phyloP scores from a whole-genome alignment of 2,113 vertebrate species.

The Plectropomus leopardus region DNA sequence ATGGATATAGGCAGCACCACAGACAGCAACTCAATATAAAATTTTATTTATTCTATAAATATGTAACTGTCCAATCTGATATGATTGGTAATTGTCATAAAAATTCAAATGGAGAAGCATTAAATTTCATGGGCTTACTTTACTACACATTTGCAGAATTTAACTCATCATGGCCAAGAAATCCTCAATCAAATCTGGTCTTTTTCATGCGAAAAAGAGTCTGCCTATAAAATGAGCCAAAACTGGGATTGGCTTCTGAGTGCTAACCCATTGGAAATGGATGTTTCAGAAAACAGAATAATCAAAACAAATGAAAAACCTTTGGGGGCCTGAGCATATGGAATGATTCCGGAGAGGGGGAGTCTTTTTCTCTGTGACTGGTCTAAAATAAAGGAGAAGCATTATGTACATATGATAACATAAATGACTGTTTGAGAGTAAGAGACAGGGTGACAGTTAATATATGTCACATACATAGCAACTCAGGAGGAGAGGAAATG shows the following conservation, averaged over 20 bases:
- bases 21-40: conserved; percentile 1
- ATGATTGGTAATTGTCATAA: neutral
- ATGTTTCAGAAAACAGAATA: conserved; percentile 77
- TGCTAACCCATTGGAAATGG: conserved; percentile 74
- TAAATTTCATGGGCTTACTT: neutral
- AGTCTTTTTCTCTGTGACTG: conserved; percentile 99
- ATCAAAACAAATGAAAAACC: conserved; percentile 92
- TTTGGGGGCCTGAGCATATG: conserved; percentile 99
- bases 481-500: conserved; percentile 65
- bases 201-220: neutral
- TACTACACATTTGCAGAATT: neutral
- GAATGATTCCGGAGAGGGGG: conserved; percentile 99
- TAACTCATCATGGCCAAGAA: neutral
- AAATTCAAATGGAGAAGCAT: neutral
- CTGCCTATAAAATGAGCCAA: conserved; percentile 11
- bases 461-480: conserved; percentile 62
- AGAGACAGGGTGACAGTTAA: conserved; percentile 60
- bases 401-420: conserved; percentile 89
- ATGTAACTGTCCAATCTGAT: neutral
- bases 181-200: neutral
- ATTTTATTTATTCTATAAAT: neutral
- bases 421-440: conserved; percentile 52
- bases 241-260: conserved; percentile 25
- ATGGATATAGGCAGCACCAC: conserved; percentile 24
- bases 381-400: conserved; percentile 99